These are phyloP conservation scores for Clarias laeviceps DNA, from an alignment of 2,797 vertebrate genomes.

Conservation along the genomic window DNA sequence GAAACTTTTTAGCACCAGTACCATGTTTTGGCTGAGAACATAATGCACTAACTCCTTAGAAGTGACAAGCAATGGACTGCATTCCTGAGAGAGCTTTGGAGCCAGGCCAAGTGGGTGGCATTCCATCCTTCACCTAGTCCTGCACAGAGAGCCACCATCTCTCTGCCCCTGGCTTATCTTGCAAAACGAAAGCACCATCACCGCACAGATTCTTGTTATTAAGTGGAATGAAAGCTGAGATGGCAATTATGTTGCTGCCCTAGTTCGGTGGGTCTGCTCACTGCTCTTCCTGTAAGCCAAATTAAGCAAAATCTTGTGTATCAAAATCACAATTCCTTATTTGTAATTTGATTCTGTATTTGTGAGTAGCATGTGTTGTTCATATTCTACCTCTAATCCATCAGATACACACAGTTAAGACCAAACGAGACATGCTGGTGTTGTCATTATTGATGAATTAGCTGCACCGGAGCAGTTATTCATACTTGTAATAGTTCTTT, in stretches of 20 bases:
- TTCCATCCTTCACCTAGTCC: conserved; percentile 21
- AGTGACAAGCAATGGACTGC: conserved; percentile 40
- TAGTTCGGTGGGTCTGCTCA: conserved; percentile 36
- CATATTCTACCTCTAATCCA: conserved; percentile 10
- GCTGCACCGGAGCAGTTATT: not conserved
- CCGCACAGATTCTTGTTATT: conserved; percentile 53
- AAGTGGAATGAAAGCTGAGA: conserved; percentile 51
- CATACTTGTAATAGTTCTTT: conserved; percentile 15
- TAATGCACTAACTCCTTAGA: conserved; percentile 10
- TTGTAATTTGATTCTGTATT: not conserved
- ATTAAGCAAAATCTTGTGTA: not conserved
- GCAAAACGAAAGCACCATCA: conserved; percentile 51
- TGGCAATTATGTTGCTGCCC: conserved; percentile 36
- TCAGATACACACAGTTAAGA: conserved; percentile 3
- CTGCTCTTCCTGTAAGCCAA: not conserved
- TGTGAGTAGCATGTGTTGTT: not conserved
- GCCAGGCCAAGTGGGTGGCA: conserved; percentile 48
- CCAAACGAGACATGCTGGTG: conserved; percentile 20
- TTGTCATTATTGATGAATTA: conserved; percentile 32
- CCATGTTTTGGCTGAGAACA: too few relatives aligned
- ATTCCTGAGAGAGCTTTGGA: conserved; percentile 52
- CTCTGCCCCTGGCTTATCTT: conserved; percentile 44
- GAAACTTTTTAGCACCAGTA: too few relatives aligned
- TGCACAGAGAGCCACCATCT: conserved; percentile 24
- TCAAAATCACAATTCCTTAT: not conserved